Evolutionary conservation across 2,113 vertebrate genomes (phyloP).

Genomic region (Corythaixoides concolor): DNA sequence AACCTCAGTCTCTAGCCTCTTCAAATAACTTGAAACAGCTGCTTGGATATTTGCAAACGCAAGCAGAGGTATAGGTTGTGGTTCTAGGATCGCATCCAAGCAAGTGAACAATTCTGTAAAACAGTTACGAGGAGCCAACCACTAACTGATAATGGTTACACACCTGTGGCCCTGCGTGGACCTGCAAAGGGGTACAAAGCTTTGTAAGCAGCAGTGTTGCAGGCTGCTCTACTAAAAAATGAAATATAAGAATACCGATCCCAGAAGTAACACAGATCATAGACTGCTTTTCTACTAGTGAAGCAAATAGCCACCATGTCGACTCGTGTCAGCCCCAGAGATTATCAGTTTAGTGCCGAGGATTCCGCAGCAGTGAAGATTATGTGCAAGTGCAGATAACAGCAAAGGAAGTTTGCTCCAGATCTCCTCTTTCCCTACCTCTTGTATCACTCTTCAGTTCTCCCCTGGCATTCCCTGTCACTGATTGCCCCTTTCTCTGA

Average conservation of each 20-base stretch:
- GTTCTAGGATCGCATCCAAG: not conserved
- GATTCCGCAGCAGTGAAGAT: not conserved
- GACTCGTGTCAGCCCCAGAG: not conserved
- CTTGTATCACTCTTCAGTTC: not conserved
- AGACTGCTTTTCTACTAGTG: not conserved
- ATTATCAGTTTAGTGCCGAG: not conserved
- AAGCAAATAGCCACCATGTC: not conserved
- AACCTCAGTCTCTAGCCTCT: not conserved
- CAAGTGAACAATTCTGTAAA: not conserved
- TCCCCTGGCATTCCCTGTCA: not conserved
- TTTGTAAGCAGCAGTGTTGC: not conserved
- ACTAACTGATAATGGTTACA: not conserved
- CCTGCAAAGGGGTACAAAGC: not conserved
- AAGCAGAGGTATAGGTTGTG: not conserved
- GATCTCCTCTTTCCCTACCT: not conserved
- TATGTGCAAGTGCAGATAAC: not conserved
- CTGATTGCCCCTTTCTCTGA: not conserved
- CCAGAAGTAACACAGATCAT: not conserved
- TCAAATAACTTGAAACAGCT: conserved; percentile 27
- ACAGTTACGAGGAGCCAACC: not conserved
- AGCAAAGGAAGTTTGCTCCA: not conserved
- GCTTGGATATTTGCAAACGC: not conserved
- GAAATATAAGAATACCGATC: not conserved
- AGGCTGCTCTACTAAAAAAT: not conserved
- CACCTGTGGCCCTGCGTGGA: not conserved